Conservation (phyloP, 2,888 invertebrate genomes). For the Drosophila nr. medialis region DNA sequence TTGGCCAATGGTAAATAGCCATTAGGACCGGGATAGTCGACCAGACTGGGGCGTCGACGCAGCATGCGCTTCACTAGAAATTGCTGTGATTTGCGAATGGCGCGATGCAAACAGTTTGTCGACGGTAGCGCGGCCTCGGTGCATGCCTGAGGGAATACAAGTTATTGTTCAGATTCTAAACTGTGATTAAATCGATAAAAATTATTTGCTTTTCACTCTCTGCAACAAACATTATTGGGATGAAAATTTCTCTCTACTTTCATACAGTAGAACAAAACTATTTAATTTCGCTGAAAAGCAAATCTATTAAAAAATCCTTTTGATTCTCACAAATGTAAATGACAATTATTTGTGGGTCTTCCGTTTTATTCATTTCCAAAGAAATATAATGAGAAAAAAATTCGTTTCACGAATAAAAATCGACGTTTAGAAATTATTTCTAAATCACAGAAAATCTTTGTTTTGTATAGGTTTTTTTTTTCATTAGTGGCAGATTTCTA, state of each 20-base stretch:
- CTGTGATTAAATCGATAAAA: background rate
- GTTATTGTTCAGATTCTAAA: background rate
- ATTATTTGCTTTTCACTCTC: background rate
- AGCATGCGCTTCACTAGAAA: slow-evolving; percentile 83
- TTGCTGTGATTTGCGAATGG: slow-evolving; percentile 83
- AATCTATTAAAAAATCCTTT: background rate
- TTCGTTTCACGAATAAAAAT: no score
- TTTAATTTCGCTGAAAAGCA: background rate
- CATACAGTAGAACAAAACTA: background rate
- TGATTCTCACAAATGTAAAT: background rate
- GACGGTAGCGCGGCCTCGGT: slow-evolving; percentile 81
- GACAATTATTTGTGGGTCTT: background rate
- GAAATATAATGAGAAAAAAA: no score
- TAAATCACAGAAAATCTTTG: no score
- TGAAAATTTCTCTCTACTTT: background rate
- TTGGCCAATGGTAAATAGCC: slow-evolving; percentile 83
- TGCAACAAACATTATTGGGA: background rate
- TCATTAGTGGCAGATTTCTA: background rate
- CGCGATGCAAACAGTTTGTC: slow-evolving; percentile 80
- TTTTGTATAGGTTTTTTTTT: no score
- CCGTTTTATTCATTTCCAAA: no score
- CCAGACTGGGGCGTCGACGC: slow-evolving; percentile 77
- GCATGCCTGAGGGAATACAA: slow-evolving; percentile 62
- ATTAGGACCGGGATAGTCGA: slow-evolving; percentile 82
- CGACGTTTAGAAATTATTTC: no score